Base-by-base conservation (phyloP, 2,113 vertebrate species). In the Oreocharis arfaki region DNA sequence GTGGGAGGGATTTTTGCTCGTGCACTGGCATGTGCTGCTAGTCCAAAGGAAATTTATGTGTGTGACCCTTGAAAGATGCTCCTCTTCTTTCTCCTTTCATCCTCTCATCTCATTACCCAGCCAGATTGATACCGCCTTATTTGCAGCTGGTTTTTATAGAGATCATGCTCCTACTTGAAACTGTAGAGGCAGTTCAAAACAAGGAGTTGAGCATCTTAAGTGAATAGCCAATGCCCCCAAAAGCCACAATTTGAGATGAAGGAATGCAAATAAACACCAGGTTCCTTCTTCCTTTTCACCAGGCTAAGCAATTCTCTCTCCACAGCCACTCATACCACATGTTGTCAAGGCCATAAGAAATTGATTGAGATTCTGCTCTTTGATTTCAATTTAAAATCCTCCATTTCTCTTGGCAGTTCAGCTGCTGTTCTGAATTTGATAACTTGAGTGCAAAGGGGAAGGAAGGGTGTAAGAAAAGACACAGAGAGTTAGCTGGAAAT, bases 351-450 rank as follows among this genome's bases (percentile, higher is more conserved):
- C 37, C 83, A 39, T 49, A 90, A 89, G 69, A 73, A 94, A 84
- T 63, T 69, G 70, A 84, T n/a, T 74, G 52, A 87, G 64, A 92
- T 93, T 90, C 75, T 50, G 69, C 57, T 94, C 88, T 87, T 81
- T 87, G 71, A 93, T 94, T 90, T 89, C 73, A 80, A 30, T 74
- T 75, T 92, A 16, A 81, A 93, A 73, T 47, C 50, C 24, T 44
- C 16, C 4, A 12, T 79, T 74, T 93, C 57, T 86, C 55, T 83
- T 14, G 6, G 42, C 78, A 60, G 41, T 46, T 86, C 39, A 55
- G 50, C 57, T 76, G 8, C 78, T 42, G 19, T 69, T 83, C 68
- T 74, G 79, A 86, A 74, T 86, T 86, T 83, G 90, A 46, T 79
- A 59, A 75, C 63, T 59, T 67, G 15, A 23, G 10, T 52, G 70